Evolutionary conservation across 2,113 vertebrate species (phyloP).

Genomic region (Bambusicola thoracicus): DNA sequence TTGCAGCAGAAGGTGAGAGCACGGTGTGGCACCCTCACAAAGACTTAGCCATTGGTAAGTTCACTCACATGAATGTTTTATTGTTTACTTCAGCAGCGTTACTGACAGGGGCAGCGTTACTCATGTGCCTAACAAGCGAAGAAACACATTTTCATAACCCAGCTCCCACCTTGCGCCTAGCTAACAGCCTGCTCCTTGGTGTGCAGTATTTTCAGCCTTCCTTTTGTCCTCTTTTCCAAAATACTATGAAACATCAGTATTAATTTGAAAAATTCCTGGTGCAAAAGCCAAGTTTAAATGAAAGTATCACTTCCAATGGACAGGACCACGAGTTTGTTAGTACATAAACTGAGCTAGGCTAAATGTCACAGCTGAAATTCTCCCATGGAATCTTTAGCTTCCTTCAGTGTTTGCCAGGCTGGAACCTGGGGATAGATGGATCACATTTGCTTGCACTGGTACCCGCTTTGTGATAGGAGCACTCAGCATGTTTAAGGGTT

Average conservation of each 20-base stretch:
- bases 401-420: background rate
- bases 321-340: background rate
- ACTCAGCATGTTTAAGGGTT: background rate
- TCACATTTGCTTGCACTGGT: background rate
- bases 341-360: background rate
- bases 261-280: background rate
- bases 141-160: rapidly evolving
- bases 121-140: background rate
- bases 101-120: background rate
- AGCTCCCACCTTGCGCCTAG: background rate
- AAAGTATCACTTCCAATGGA: background rate
- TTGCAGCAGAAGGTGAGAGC: slow-evolving; percentile 12
- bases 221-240: background rate
- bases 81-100: background rate
- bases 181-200: background rate
- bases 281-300: background rate
- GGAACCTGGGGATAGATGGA: background rate
- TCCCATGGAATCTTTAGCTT: background rate
- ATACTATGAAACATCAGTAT: background rate
- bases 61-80: background rate
- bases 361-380: background rate
- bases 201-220: background rate
- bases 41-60: background rate
- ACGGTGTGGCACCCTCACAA: background rate
- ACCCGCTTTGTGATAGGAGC: background rate